Percentiles rank a stretch among this genome's conserved stretches.
Evolutionary conservation across 2,888 invertebrate species (phyloP).

Genomic region (Chaitophorus viminalis): DNA sequence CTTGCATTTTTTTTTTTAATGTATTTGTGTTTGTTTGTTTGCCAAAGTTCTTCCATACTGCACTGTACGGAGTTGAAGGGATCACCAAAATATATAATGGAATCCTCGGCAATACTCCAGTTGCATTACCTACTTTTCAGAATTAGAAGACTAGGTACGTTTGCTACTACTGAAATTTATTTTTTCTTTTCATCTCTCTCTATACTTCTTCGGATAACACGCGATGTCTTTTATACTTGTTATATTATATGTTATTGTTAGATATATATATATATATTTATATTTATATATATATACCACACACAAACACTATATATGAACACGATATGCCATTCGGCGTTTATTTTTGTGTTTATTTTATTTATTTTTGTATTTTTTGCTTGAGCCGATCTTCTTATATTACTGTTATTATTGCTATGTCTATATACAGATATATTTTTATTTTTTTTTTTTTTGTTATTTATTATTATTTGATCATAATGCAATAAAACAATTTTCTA

Average conservation of each 20-base stretch:
- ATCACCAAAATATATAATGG: slow-evolving; percentile 55
- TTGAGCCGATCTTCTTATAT: slow-evolving; percentile 12
- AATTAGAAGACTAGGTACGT: slow-evolving; percentile 62
- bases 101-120: slow-evolving; percentile 58
- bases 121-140: slow-evolving; percentile 62
- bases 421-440: too few relatives aligned
- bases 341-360: neutral
- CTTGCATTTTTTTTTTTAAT: slow-evolving; percentile 46
- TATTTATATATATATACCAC: neutral
- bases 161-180: slow-evolving; percentile 34
- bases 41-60: slow-evolving; percentile 51
- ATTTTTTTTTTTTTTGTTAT: too few relatives aligned
- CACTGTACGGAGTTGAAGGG: slow-evolving; percentile 56
- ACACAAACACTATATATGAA: neutral
- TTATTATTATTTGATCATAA: neutral
- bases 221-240: slow-evolving; percentile 41
- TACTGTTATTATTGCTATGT: neutral
- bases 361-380: slow-evolving; percentile 14
- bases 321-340: slow-evolving; percentile 3
- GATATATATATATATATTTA: too few relatives aligned
- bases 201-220: slow-evolving; percentile 47
- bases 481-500: neutral
- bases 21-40: slow-evolving; percentile 57
- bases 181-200: slow-evolving; percentile 55
- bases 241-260: slow-evolving; percentile 23